phyloP scores from a whole-genome alignment of 2,888 invertebrate species.

The Oscheius sp. region DNA sequence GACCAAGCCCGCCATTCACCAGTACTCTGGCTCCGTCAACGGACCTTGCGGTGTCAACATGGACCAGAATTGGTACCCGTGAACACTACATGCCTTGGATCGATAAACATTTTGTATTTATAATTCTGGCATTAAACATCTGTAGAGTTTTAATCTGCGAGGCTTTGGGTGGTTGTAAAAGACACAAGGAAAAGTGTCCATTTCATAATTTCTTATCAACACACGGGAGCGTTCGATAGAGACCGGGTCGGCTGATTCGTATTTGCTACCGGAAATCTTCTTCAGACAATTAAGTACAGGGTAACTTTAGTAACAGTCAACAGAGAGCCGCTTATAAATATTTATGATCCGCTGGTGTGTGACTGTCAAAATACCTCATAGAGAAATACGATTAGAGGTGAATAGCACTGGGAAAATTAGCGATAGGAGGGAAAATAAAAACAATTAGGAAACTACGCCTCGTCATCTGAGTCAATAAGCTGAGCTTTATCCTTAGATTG shows the following conservation, averaged over 20 bases:
- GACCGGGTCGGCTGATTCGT: neutral
- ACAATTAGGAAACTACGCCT: neutral
- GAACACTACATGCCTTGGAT: neutral
- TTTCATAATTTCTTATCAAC: slow-evolving; percentile 2
- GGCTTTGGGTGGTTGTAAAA: too few relatives aligned
- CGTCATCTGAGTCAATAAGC: slow-evolving; percentile 32
- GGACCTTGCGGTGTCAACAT: slow-evolving; percentile 57
- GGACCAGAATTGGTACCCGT: slow-evolving; percentile 48
- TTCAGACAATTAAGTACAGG: too few relatives aligned
- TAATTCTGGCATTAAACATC: neutral
- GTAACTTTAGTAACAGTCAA: neutral
- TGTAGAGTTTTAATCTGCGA: neutral
- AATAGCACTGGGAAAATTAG: neutral
- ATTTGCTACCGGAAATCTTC: neutral
- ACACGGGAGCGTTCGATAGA: too few relatives aligned
- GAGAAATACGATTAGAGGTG: slow-evolving; percentile 16
- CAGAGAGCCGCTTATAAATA: neutral
- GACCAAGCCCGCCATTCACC: slow-evolving; percentile 51
- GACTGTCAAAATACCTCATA: slow-evolving; percentile 20
- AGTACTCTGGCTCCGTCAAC: slow-evolving; percentile 48
- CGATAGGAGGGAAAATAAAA: neutral
- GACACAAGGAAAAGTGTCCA: neutral
- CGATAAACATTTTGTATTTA: slow-evolving; percentile 1
- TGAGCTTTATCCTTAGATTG: slow-evolving; percentile 31
- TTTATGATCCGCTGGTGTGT: slow-evolving; percentile 7